A percentile compares a stretch with the other conserved stretches of the same genome.
phyloP scores from a whole-genome alignment of 2,888 invertebrate genomes.

The Drosophila antonietae region DNA sequence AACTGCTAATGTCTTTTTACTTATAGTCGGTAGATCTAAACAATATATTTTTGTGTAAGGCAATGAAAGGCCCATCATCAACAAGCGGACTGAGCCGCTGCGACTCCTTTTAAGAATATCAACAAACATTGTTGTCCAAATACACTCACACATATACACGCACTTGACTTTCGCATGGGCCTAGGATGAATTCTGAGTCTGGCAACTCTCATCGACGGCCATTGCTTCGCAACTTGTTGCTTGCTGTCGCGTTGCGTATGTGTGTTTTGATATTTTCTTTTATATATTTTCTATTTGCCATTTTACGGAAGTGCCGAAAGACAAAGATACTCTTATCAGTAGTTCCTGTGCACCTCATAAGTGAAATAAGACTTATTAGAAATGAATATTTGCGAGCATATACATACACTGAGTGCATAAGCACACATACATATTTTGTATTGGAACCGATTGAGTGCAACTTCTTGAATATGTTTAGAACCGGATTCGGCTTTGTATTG shows the following conservation, averaged over 20 bases:
- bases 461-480: constrained; percentile 62
- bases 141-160: constrained; percentile 29
- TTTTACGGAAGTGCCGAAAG: constrained; percentile 24
- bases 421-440: constrained; percentile 13
- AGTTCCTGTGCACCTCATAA: not conserved
- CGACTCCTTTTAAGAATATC: constrained; percentile 17
- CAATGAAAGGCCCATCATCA: constrained; percentile 29
- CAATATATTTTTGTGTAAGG: constrained; percentile 58
- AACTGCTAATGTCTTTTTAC: constrained; percentile 27
- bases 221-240: constrained; percentile 78
- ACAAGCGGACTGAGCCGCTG: not conserved
- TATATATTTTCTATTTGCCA: constrained; percentile 47
- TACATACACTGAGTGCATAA: constrained; percentile 5
- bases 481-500: constrained; percentile 67
- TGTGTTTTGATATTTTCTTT: constrained; percentile 44
- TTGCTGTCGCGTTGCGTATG: constrained; percentile 59
- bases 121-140: constrained; percentile 36
- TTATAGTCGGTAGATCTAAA: constrained; percentile 30
- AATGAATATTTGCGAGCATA: not conserved
- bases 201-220: constrained; percentile 76
- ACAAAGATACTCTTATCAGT: not conserved
- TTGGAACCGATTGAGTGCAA: constrained; percentile 52
- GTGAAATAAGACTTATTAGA: constrained; percentile 14
- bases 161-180: constrained; percentile 48
- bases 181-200: constrained; percentile 59